Conservation (phyloP, 1,140 invertebrate species). For the Drosophila kurseongensis region DNA sequence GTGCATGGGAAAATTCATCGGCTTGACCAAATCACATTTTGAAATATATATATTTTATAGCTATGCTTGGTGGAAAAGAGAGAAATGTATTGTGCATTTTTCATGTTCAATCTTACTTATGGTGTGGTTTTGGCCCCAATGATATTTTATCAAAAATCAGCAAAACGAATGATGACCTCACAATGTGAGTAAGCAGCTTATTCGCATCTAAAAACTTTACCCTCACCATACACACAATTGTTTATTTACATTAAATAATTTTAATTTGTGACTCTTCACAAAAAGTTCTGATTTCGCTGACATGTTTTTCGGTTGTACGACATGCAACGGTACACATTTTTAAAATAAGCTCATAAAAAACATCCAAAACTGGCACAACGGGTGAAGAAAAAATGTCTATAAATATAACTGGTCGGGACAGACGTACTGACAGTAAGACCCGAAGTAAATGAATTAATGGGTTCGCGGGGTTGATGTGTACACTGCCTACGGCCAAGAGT, state of each 20-base stretch:
- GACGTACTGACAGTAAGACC: conserved; percentile 27
- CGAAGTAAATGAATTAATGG: conserved; percentile 1
- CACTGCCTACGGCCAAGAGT: background rate
- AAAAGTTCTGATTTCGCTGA: conserved; percentile 53
- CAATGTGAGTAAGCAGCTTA: conserved; percentile 4
- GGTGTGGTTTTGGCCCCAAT: conserved; percentile 11
- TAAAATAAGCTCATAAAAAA: conserved; percentile 38
- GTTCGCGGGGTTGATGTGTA: conserved; percentile 8
- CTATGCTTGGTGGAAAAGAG: background rate
- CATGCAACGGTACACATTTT: conserved; percentile 74
- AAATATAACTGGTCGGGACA: conserved; percentile 32
- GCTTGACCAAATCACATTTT: too few relatives aligned
- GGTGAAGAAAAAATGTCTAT: conserved; percentile 32
- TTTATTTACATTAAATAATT: conserved; percentile 15
- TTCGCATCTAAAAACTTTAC: background rate
- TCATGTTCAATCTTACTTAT: background rate
- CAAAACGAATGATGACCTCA: conserved; percentile 36
- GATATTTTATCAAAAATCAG: conserved; percentile 39
- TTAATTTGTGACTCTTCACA: conserved; percentile 12
- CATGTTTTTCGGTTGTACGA: conserved; percentile 66
- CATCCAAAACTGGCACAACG: background rate
- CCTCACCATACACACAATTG: background rate
- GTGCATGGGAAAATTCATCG: too few relatives aligned
- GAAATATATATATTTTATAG: too few relatives aligned
- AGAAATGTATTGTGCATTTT: background rate